Base-by-base conservation (phyloP, 2,888 invertebrate species). In the Drosophila falleni region DNA sequence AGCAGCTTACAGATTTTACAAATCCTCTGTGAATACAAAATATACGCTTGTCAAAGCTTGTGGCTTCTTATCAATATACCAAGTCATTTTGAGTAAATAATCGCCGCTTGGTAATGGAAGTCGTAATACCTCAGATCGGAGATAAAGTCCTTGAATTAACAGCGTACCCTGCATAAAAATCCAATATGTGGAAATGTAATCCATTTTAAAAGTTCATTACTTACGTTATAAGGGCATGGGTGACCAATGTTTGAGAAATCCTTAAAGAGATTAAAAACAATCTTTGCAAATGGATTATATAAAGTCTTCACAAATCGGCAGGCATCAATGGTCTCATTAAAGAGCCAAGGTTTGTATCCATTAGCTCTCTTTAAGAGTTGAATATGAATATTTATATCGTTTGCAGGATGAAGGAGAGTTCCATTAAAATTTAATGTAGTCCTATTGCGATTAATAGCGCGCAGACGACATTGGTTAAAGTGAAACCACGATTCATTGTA, bases 351-450 rank as follows among this genome's bases (percentile, higher is more conserved):
- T 23, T 75, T 66, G 33, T 73, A 83, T 0, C 75, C 73, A 51
- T 46, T 81, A 0, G 65, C 81, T 13, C 39, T 74, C 11, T 74
- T 65, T n/a, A n/a, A n/a, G n/a, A n/a, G n/a, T n/a, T n/a, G n/a
- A n/a, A n/a, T n/a, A n/a, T n/a, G 0, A 63, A 33, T 0, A 77
- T 0, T 31, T 58, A 65, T 16, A 19, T 66, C 4, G 2, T 64
- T 0, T 8, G 44, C 63, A 0, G 78, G 58, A 49, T 78, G 42
- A 0, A 66, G 29, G 1, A 63, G 0, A 13, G 54, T 61, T 9
- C 11, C 15, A 16, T 50, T 50, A 3, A 50, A 13, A 19, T 58
- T 46, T 0, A 56, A 26, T 1, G 15, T 26, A 0, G 35, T 50
- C 15, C n/a, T 42, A n/a, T 49, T 41, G 8, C 74, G 64, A 11